Conservation (phyloP, 2,888 invertebrate genomes). For the Habroteleia sp. region DNA sequence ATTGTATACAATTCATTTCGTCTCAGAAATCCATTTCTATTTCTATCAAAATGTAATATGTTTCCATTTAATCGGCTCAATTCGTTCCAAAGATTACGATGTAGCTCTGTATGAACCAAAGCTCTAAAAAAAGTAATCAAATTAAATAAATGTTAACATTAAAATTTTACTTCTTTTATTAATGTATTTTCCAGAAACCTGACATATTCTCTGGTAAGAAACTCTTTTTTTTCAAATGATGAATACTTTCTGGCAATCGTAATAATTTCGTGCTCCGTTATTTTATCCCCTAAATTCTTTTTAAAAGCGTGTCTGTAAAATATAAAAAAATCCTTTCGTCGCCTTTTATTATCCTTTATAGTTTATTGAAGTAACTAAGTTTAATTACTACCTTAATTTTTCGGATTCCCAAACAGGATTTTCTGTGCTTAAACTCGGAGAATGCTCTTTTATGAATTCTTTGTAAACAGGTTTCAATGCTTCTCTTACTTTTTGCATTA, state of each 20-base stretch:
- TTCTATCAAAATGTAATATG: slow-evolving; percentile 83
- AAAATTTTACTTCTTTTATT: not conserved
- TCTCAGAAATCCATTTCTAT: slow-evolving; percentile 83
- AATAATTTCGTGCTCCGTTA: slow-evolving; percentile 91
- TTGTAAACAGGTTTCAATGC: slow-evolving; percentile 87
- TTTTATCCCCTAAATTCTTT: slow-evolving; percentile 85
- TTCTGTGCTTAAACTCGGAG: slow-evolving; percentile 79
- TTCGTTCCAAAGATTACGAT: slow-evolving; percentile 88
- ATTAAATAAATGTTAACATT: slow-evolving; percentile 3
- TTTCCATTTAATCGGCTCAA: slow-evolving; percentile 84
- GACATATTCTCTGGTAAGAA: slow-evolving; percentile 72
- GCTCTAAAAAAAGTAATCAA: slow-evolving; percentile 82
- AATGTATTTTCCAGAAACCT: slow-evolving; percentile 69
- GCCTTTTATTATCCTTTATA: too few species aligned
- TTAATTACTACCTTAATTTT: slow-evolving; percentile 76
- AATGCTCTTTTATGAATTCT: slow-evolving; percentile 88
- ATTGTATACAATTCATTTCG: slow-evolving; percentile 84
- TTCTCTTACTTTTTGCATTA: slow-evolving; percentile 88
- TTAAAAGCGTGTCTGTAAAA: slow-evolving; percentile 85
- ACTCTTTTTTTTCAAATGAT: slow-evolving; percentile 82
- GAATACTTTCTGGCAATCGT: slow-evolving; percentile 89
- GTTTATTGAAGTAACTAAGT: too few species aligned
- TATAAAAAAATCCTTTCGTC: too few species aligned
- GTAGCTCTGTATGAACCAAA: slow-evolving; percentile 87
- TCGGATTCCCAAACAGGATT: slow-evolving; percentile 77